A percentile compares a stretch with the other conserved stretches of the same genome.
Evolutionary conservation across 2,888 invertebrate species (phyloP).

Genomic region (Habrosyne pyritoides): DNA sequence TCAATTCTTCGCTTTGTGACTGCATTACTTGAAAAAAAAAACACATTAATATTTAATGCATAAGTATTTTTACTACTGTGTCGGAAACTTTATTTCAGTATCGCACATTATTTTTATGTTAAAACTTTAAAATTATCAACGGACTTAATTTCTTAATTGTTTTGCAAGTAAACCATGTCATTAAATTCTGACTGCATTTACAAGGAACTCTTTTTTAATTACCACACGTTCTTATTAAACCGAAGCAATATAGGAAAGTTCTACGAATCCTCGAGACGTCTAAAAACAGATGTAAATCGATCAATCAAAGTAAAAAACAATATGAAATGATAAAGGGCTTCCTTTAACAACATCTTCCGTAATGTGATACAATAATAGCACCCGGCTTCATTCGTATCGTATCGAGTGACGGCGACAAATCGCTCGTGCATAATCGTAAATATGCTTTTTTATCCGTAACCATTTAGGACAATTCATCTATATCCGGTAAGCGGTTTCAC

Average conservation of each 20-base stretch:
- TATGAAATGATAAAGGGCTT: slow-evolving; percentile 34
- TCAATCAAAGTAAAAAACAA: slow-evolving; percentile 22
- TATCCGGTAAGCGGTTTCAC: slow-evolving; percentile 69
- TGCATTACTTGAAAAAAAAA: not conserved
- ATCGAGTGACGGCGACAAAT: slow-evolving; percentile 78
- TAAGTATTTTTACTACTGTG: not conserved
- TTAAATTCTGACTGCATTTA: not conserved
- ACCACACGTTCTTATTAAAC: slow-evolving; percentile 7
- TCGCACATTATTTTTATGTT: not conserved
- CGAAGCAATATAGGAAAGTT: slow-evolving; percentile 1
- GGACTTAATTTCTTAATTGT: not conserved
- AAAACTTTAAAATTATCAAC: not conserved
- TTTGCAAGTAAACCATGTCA: not conserved
- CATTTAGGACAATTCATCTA: slow-evolving; percentile 67
- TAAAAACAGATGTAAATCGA: not conserved
- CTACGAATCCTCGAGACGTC: not conserved
- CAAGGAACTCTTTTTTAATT: too few species aligned
- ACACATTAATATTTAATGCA: not conserved
- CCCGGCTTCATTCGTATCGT: slow-evolving; percentile 57
- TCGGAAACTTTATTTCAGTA: not conserved
- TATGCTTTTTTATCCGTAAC: slow-evolving; percentile 66
- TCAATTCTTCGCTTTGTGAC: not conserved
- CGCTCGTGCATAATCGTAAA: slow-evolving; percentile 81
- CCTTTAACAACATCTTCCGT: slow-evolving; percentile 58
- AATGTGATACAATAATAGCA: slow-evolving; percentile 75